phyloP scores from a whole-genome alignment of 2,888 invertebrate genomes.

The Mythimna lalbum region DNA sequence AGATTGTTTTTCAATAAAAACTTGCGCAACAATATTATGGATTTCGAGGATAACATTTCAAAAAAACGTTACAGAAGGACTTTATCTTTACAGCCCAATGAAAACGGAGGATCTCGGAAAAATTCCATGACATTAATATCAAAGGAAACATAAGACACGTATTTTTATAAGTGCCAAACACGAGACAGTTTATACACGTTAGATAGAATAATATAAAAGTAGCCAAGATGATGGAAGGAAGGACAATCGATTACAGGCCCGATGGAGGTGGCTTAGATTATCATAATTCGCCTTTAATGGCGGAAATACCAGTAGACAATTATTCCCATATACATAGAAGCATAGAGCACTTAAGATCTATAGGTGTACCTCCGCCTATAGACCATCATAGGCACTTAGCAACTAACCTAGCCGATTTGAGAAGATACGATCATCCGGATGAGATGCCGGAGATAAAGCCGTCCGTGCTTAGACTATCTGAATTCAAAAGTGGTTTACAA shows the following conservation, averaged over 20 bases:
- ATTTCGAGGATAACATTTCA: slow-evolving; percentile 39
- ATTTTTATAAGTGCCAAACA: slow-evolving; percentile 89
- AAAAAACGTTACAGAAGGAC: slow-evolving; percentile 38
- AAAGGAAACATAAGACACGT: slow-evolving; percentile 78
- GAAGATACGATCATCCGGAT: slow-evolving; percentile 88
- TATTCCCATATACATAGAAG: slow-evolving; percentile 92
- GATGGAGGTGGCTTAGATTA: slow-evolving; percentile 92
- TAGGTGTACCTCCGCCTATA: slow-evolving; percentile 89
- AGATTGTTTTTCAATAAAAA: background rate
- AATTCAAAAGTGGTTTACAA: slow-evolving; percentile 87
- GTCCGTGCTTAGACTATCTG: slow-evolving; percentile 88
- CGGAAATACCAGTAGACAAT: slow-evolving; percentile 92
- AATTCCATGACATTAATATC: slow-evolving; percentile 87
- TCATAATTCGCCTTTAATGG: slow-evolving; percentile 92
- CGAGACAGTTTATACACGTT: slow-evolving; percentile 80
- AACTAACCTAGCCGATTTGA: slow-evolving; percentile 85
- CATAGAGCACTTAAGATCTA: slow-evolving; percentile 92
- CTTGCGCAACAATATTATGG: slow-evolving; percentile 71
- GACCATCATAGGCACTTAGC: slow-evolving; percentile 87
- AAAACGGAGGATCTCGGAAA: slow-evolving; percentile 87
- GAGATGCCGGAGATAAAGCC: slow-evolving; percentile 89
- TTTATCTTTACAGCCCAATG: slow-evolving; percentile 81
- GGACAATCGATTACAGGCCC: slow-evolving; percentile 89
- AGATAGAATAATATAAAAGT: slow-evolving; percentile 82
- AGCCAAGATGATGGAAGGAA: slow-evolving; percentile 89